A percentile compares a stretch with the other conserved stretches of the same genome.
Evolutionary conservation across 2,888 invertebrate species (phyloP).

Genomic region (Andrena chrysosceles): DNA sequence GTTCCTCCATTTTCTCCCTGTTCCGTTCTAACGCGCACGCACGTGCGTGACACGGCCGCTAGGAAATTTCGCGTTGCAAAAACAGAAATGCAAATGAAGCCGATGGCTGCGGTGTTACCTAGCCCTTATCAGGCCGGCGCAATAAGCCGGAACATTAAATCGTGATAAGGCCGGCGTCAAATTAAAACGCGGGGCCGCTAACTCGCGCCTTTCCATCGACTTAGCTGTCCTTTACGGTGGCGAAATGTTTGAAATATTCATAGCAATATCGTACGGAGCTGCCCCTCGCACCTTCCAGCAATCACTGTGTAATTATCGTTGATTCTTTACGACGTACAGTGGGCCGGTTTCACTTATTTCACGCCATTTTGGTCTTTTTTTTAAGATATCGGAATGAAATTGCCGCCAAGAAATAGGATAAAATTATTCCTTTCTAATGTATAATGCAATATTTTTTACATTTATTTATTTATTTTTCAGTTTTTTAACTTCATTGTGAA

Average conservation of each 20-base stretch:
- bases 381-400: too few species aligned
- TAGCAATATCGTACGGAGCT: background rate
- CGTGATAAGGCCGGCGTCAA: conserved; percentile 20
- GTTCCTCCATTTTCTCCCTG: conserved; percentile 68
- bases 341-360: too few species aligned
- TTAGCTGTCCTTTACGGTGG: background rate
- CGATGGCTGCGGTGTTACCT: conserved; percentile 34
- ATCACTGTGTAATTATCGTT: background rate
- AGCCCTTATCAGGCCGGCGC: conserved; percentile 32
- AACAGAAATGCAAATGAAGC: conserved; percentile 57
- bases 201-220: conserved; percentile 7
- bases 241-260: background rate
- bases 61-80: conserved; percentile 49
- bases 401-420: too few species aligned
- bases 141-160: conserved; percentile 43
- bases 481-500: too few species aligned
- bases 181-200: conserved; percentile 42
- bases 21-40: conserved; percentile 59
- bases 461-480: too few species aligned
- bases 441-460: too few species aligned
- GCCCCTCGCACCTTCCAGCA: background rate
- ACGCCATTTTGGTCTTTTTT: too few species aligned
- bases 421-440: too few species aligned
- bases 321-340: too few species aligned
- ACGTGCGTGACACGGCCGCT: conserved; percentile 52